Evolutionary conservation across 1,140 invertebrate species (phyloP), one percentile per base, ranked within the genome.

Genomic region (Caerostris darwini): DNA sequence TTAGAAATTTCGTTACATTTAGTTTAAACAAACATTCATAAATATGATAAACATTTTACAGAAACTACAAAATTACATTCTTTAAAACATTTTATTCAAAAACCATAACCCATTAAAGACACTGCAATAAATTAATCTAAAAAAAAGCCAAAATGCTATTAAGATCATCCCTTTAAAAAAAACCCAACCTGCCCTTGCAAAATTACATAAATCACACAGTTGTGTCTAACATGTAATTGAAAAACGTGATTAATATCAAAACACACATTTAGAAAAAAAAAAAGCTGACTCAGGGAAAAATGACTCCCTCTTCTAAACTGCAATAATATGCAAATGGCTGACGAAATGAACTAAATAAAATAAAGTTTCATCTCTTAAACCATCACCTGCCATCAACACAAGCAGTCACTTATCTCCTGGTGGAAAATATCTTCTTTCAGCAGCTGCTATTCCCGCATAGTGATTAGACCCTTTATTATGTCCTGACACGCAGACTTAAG

Each of bases 391-490:
- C 64, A 69, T 69, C 53, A 67, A 12, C 61, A 67, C n/a, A 81
- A 67, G 8, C 53, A 34, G 8, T 54, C 19, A 81, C 7, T 83
- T 57, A 54, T 57, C 81, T 57, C 54, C 5, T 7, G 82, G 6
- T 12, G 64, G 64, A 89, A 89, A 69, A 89, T 89, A 89, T 89
- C 87, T 89, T 89, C 87, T 69, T 89, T 69, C 17, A 6, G 12
- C 87, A 89, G 50, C 87, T 89, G 87, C 57, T 69, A 19, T 54
- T 54, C 17, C 71, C 53, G 71, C 71, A 69, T 59, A 19, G 54
- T 82, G 89, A 91, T 91, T 81, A 85, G 82, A 59, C 17, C 56
- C 56, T 82, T 91, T 82, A 91, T 91, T 91, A 91, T 91, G 89
- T 82, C 17, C 56, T 91, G 77, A 91, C 89, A 91, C 71, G 89